Base-by-base conservation (phyloP, 2,113 vertebrate genomes). In the Catharus minimus region DNA sequence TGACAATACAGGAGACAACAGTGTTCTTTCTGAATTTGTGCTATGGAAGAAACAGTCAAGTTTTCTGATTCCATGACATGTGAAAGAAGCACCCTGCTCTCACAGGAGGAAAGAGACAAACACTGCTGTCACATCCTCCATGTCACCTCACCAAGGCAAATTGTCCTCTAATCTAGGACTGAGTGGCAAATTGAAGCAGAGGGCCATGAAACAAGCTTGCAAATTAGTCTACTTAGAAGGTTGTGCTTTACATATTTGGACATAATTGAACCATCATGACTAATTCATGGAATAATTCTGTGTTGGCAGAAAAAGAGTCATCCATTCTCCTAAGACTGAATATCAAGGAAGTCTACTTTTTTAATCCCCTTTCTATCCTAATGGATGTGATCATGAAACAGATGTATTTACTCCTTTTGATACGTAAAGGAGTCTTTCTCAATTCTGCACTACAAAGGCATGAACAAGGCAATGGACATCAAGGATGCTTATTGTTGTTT, bases 181-280 rank as follows among this genome's bases (percentile, higher is more conserved):
- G 77, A 88, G 52, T 62, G 79, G 60, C 71, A 67, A 86, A 92
- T 72, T 68, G 77, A 84, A 78, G 28, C 6, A 1, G 53, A 82
- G 73, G 66, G 8, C 61, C 65, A 66, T 47, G 77, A 75, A 95
- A 56, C 65, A 84, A 84, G 32, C 57, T 86, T 1, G 0, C 24
- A 79, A 82, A 93, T 82, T 75, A 81, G 65, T 57, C 88, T 60
- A 0, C 49, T 84, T 94, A 82, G 62, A 92, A 94, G 57, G 57
- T 3, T 72, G 50, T 3, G 4, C 72, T 92, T 93, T 73, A 82
- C 43, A 26, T 87, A 73, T 84, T 73, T 92, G 82, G 89, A 79
- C 62, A 69, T 82, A 93, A 93, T 76, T 92, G 64, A 41, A 17
- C 26, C 61, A 55, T 79, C 33, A 32, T 57, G 73, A 87, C 72